A percentile compares a stretch with the other conserved stretches of the same genome.
Evolutionary conservation across 2,113 vertebrate genomes (phyloP).

Genomic region (Silurus asotus): DNA sequence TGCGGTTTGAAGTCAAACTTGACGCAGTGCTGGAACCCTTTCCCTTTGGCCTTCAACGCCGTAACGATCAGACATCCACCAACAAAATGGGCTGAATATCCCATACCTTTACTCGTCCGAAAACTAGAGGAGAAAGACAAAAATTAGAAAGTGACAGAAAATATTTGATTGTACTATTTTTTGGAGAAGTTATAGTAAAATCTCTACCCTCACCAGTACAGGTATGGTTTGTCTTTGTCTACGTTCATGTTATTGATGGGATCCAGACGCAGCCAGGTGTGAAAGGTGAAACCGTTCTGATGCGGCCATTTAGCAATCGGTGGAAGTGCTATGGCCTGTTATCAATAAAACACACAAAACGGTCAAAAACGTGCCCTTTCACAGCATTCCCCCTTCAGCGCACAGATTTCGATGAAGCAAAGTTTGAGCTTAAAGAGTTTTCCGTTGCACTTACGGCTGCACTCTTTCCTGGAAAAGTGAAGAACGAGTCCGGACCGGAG

Average conservation of each 20-base stretch:
- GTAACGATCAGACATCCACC: slow-evolving; percentile 95
- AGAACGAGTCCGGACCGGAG: slow-evolving; percentile 94
- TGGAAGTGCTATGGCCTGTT: slow-evolving; percentile 95
- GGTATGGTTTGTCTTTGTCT: slow-evolving; percentile 97
- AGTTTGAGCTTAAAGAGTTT: neutral
- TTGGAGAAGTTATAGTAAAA: neutral
- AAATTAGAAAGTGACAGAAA: neutral
- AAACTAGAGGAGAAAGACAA: slow-evolving; percentile 75
- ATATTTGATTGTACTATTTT: neutral
- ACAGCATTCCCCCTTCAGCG: neutral
- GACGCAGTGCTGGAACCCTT: slow-evolving; percentile 98
- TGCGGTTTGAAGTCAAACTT: slow-evolving; percentile 99
- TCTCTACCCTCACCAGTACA: slow-evolving; percentile 87
- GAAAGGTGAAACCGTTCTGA: slow-evolving; percentile 98
- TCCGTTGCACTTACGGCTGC: slow-evolving; percentile 78
- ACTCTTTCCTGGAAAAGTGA: slow-evolving; percentile 97
- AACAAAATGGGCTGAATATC: slow-evolving; percentile 98
- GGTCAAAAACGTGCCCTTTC: neutral
- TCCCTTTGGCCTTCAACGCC: slow-evolving; percentile 95
- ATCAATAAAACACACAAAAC: neutral
- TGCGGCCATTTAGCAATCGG: slow-evolving; percentile 98
- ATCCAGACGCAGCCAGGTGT: slow-evolving; percentile 98
- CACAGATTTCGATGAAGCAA: neutral
- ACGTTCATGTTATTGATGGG: slow-evolving; percentile 98
- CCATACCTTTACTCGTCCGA: slow-evolving; percentile 95